Evolutionary conservation across 2,797 vertebrate species (phyloP), one percentile per base, ranked within the genome.

Genomic region (Pagetopsis macropterus): DNA sequence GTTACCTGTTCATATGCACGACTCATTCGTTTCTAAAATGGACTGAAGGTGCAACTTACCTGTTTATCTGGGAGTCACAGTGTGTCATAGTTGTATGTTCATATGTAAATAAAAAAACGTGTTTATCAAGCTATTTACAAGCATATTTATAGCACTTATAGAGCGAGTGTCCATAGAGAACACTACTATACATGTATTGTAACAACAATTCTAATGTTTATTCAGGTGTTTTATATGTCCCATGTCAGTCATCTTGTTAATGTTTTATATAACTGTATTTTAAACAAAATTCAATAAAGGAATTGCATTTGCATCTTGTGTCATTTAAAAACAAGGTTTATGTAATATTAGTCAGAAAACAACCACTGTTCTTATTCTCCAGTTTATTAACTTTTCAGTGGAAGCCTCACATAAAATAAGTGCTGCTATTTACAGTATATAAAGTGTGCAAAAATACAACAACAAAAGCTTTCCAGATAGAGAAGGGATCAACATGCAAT

Each of bases 271-370:
- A 9, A 84, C 69, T 88, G 82, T 83, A 73, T 87, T 90, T 85
- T 79, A 79, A 75, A 72, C 44, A 51, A 27, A 91, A 91, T 92
- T 89, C 86, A 91, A 92, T 92, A 90, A 91, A 92, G 27, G 16
- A 59, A 54, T 61, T 83, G 27, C 3, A 70, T 59, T 69, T 60
- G 0, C 2, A 16, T 19, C 1, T 40, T 27, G 37, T 64, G 2
- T 72, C 7, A 21, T 55, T 65, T 21, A 27, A 17, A 4, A 16
- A 17, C 52, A 10, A 10, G 8, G 5, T 65, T 44, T 21, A 3
- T 57, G 9, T 15, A 10, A 5, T 54, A 13, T 9, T 2, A 5
- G 7, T 76, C 12, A 37, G 62, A 72, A 76, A 45, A 71, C 15
- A 10, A 83, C 62, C 46, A 40, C 58, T 41, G 4, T 23, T 55